These are phyloP conservation scores for Zoanthus sansibaricus DNA, from an alignment of 92 coral and sea anemone genomes.

Conservation along the genomic window DNA sequence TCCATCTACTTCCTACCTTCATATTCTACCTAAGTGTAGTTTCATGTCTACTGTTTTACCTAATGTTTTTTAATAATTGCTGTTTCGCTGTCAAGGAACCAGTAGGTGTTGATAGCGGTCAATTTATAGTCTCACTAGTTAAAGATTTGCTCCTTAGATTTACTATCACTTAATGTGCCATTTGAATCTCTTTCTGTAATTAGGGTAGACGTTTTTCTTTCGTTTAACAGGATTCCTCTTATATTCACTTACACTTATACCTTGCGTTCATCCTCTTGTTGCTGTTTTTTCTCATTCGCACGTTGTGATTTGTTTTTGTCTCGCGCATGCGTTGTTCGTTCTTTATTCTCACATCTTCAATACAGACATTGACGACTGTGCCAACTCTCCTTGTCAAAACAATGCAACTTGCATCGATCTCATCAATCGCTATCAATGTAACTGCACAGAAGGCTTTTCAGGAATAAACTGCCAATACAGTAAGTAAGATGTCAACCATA, in stretches of 20 bases:
- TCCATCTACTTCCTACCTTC: too few species aligned
- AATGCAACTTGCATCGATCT: conserved; percentile 68
- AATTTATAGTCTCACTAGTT: too few species aligned
- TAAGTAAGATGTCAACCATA: conserved; percentile 3
- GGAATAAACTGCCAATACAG: conserved; percentile 65
- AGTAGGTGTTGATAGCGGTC: too few species aligned
- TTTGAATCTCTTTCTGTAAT: too few species aligned
- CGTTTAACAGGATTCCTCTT: neutral
- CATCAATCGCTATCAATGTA: conserved; percentile 62
- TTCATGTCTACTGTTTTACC: too few species aligned
- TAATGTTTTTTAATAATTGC: too few species aligned
- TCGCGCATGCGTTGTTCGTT: conserved; percentile 26
- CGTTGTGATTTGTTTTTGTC: neutral
- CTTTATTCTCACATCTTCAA: conserved; percentile 22
- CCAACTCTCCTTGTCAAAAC: conserved; percentile 65
- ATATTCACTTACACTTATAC: neutral
- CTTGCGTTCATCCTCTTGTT: neutral
- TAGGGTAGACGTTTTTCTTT: too few species aligned
- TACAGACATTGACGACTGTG: conserved; percentile 68
- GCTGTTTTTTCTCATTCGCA: conserved; percentile 4
- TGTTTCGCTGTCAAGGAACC: too few species aligned
- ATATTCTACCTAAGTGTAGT: too few species aligned
- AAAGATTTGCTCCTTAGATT: too few species aligned
- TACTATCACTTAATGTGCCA: too few species aligned
- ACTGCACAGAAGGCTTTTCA: conserved; percentile 65